Base-by-base conservation (phyloP, 2,888 invertebrate genomes). In the Lordiphosa fenestrarum region DNA sequence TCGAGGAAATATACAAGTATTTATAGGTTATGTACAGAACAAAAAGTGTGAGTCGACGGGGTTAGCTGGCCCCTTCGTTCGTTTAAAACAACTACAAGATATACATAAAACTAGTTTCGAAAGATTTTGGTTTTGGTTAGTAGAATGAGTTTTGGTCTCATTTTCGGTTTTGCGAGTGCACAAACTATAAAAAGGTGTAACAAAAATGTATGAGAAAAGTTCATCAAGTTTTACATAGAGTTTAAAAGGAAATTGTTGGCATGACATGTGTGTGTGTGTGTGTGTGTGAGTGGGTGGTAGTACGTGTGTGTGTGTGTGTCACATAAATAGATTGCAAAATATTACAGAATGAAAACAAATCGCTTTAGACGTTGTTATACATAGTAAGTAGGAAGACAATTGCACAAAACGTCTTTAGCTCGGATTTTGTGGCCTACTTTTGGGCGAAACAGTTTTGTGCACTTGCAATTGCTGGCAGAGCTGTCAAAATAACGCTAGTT, bases 301-400 rank as follows among this genome's bases (percentile, higher is more conserved):
- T n/a, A n/a, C n/a, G 37, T 53, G 30, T 51, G 6, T 41, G 19
- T 51, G 40, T 23, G 19, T 30, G 50, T 53, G 49, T 58, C 50
- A 69, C 60, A 75, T 56, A 74, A 74, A 73, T 59, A 60, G 65
- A 70, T 77, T 58, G 76, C 76, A 81, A 77, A 77, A 77, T 74
- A 77, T 74, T 81, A 74, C 66, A 77, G 81, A 77, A 74, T 36
- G 67, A 66, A 81, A 74, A 65, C 21, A 39, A 64, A 64, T 65
- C 37, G 33, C 52, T 35, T 30, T 30, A 30, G 1, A 19, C 19
- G 30, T 30, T 30, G 30, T 30, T 30, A 30, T 30, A 30, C 7
- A 25, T 25, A 9, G 30, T 30, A 30, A 30, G 25, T 25, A 25
- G 25, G 2, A 25, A 25, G 6, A 7, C 25, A 25, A 25, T 6